Evolutionary conservation across 2,797 vertebrate genomes (phyloP).

Genomic region (Onychomys leucogaster): DNA sequence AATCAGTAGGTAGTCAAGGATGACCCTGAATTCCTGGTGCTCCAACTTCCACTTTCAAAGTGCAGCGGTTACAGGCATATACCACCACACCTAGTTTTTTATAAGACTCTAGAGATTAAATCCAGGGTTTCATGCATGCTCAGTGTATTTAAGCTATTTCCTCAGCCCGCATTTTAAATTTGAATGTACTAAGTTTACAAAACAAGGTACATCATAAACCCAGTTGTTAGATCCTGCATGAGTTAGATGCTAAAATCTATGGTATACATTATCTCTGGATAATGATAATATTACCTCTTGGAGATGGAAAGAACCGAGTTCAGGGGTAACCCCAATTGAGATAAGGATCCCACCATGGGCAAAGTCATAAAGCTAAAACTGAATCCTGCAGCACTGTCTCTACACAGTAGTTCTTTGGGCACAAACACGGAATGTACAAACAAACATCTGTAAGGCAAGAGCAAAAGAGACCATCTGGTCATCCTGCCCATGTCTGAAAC

Average conservation of each 20-base stretch:
- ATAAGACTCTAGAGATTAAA: not conserved
- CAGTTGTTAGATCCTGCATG: not conserved
- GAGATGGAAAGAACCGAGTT: not conserved
- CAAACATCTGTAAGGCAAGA: not conserved
- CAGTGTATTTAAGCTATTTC: not conserved
- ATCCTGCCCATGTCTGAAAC: not conserved
- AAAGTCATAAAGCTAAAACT: not conserved
- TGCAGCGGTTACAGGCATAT: not conserved
- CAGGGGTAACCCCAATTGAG: not conserved
- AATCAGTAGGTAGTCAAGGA: not conserved
- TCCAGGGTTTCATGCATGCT: not conserved
- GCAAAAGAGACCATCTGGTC: not conserved
- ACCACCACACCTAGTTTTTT: not conserved
- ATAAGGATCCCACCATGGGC: not conserved
- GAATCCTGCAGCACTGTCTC: not conserved
- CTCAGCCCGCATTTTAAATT: not conserved
- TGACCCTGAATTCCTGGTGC: not conserved
- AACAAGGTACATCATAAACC: not conserved
- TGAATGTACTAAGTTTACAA: not conserved
- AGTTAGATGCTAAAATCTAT: slow-evolving; percentile 14
- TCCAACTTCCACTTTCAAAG: no score
- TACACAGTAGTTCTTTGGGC: not conserved
- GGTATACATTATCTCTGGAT: not conserved
- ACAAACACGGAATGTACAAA: not conserved
- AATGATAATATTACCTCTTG: not conserved